phyloP scores from a whole-genome alignment of 2,113 vertebrate genomes.

The Leucopsar rothschildi region DNA sequence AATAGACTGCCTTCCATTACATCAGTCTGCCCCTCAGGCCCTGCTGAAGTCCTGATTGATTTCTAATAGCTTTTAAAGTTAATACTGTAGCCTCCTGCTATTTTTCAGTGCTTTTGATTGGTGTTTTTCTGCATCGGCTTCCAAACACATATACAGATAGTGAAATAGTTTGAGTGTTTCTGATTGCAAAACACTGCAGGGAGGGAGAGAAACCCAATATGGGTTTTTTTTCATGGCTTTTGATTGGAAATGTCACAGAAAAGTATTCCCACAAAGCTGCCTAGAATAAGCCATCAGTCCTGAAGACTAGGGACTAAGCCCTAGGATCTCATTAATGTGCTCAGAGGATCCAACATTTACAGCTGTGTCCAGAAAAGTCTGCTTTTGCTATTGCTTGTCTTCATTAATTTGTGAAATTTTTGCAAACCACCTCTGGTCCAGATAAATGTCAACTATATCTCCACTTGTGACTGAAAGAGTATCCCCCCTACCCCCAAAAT shows the following conservation, averaged over 20 bases:
- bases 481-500: neutral
- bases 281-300: neutral
- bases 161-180: conserved; percentile 4
- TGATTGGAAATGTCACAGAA: conserved; percentile 2
- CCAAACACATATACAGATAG: neutral
- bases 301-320: neutral
- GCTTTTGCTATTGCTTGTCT: neutral
- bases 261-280: neutral
- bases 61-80: conserved; percentile 51
- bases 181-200: neutral
- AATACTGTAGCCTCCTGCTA: conserved; percentile 10
- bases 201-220: neutral
- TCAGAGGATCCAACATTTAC: neutral
- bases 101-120: neutral
- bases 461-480: neutral
- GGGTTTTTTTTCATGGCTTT: neutral
- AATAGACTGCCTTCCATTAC: conserved; percentile 18
- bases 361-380: neutral
- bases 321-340: neutral
- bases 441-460: neutral
- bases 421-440: neutral
- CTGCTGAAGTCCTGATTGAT: conserved; percentile 33
- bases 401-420: neutral
- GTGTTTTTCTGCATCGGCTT: neutral
- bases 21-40: neutral